phyloP scores from a whole-genome alignment of 2,888 invertebrate genomes.

The Cataglyphis livida region DNA sequence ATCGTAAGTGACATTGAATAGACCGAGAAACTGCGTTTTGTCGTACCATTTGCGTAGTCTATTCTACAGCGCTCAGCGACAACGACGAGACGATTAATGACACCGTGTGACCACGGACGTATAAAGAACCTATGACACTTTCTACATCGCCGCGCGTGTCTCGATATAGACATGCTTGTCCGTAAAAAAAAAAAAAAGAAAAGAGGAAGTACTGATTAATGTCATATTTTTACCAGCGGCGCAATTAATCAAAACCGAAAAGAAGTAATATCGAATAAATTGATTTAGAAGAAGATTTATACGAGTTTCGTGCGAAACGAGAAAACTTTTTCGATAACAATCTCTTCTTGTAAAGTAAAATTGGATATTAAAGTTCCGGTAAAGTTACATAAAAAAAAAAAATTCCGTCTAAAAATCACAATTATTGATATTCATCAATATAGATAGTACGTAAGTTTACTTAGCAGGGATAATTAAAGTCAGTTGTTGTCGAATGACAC shows the following conservation, averaged over 20 bases:
- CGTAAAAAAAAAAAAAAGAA: slow-evolving; percentile 28
- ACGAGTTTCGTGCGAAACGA: slow-evolving; percentile 7
- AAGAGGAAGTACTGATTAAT: slow-evolving; percentile 75
- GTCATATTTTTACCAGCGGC: slow-evolving; percentile 59
- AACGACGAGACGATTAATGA: slow-evolving; percentile 58
- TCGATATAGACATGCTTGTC: slow-evolving; percentile 18
- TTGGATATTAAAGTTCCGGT: slow-evolving; percentile 6
- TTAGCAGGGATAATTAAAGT: background rate
- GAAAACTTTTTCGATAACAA: background rate
- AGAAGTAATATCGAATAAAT: slow-evolving; percentile 59
- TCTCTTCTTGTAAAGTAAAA: background rate
- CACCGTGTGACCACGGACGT: slow-evolving; percentile 27
- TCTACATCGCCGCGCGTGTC: slow-evolving; percentile 33
- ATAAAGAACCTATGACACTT: slow-evolving; percentile 41
- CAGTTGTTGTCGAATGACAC: background rate
- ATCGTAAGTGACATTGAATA: slow-evolving; percentile 71
- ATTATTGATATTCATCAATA: background rate
- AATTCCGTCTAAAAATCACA: background rate
- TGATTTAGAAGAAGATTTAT: background rate
- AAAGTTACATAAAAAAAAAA: background rate
- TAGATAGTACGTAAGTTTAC: slow-evolving; percentile 10
- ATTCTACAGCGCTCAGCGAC: slow-evolving; percentile 56
- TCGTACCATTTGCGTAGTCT: slow-evolving; percentile 64
- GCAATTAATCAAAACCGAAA: slow-evolving; percentile 58
- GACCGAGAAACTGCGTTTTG: slow-evolving; percentile 69